A percentile compares a stretch with the other conserved stretches of the same genome.
Conservation (phyloP, 2,888 invertebrate species). For the Lasioglossum vierecki region DNA sequence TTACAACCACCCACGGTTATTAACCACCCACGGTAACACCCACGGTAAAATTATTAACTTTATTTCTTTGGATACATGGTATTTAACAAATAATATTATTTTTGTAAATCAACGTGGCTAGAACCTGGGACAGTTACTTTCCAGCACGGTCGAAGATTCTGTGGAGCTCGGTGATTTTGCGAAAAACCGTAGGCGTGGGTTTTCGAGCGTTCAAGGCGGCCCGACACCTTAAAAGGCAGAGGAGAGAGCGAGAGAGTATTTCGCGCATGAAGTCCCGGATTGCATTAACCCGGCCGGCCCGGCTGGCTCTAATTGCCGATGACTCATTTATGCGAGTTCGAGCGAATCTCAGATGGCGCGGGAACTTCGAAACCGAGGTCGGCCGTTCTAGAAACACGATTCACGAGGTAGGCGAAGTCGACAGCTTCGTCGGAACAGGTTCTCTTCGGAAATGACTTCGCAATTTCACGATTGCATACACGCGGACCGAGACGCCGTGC, state of each 20-base stretch:
- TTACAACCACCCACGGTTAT: no score
- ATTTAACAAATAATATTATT: no score
- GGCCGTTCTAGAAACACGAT: neutral
- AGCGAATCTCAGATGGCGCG: slow-evolving; percentile 4
- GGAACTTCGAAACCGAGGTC: neutral
- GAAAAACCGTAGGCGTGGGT: neutral
- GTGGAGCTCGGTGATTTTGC: neutral
- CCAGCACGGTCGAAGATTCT: neutral
- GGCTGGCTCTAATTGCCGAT: neutral
- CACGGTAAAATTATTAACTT: no score
- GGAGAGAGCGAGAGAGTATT: neutral
- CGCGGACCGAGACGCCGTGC: neutral
- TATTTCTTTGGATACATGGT: no score
- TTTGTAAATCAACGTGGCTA: no score
- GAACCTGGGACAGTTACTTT: no score
- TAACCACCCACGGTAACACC: no score
- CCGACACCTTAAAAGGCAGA: neutral
- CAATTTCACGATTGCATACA: neutral
- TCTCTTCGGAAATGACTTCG: slow-evolving; percentile 4
- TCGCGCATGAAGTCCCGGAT: neutral
- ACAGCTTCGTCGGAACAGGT: neutral
- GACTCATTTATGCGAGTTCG: neutral
- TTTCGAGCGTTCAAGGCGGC: neutral
- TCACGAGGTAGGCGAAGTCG: slow-evolving; percentile 3
- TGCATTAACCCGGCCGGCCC: neutral